phyloP scores from a whole-genome alignment of 2,797 vertebrate genomes.

The Lophura swinhoii region DNA sequence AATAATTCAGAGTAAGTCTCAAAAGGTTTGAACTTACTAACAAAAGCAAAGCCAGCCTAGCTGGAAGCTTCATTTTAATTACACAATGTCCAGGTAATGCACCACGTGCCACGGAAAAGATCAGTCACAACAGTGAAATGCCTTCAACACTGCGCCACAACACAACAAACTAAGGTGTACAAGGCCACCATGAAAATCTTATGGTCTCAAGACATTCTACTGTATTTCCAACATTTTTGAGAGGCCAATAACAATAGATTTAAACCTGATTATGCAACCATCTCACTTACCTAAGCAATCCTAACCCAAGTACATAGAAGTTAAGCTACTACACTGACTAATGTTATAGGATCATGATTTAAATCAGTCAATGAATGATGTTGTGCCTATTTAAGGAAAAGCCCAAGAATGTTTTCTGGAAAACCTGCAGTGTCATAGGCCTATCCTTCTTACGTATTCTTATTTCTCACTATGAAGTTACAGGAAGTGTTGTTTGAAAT shows the following conservation, averaged over 20 bases:
- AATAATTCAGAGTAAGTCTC: background rate
- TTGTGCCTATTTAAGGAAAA: background rate
- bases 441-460: background rate
- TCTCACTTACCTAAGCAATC: background rate
- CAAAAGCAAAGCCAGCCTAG: background rate
- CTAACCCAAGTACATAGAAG: background rate
- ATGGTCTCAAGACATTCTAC: background rate
- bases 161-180: background rate
- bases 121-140: background rate
- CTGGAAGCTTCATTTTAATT: background rate
- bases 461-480: background rate
- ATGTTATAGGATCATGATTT: background rate
- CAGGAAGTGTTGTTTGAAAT: background rate
- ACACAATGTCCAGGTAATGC: background rate
- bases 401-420: background rate
- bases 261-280: background rate
- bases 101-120: background rate
- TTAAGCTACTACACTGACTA: background rate
- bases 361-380: rapidly evolving
- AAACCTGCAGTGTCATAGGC: background rate
- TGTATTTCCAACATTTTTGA: background rate
- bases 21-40: background rate
- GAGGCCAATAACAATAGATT: background rate
- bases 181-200: background rate
- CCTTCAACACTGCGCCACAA: background rate